These are phyloP conservation scores for Hippoglossus hippoglossus DNA, from an alignment of 2,797 vertebrate genomes.

Conservation along the genomic window DNA sequence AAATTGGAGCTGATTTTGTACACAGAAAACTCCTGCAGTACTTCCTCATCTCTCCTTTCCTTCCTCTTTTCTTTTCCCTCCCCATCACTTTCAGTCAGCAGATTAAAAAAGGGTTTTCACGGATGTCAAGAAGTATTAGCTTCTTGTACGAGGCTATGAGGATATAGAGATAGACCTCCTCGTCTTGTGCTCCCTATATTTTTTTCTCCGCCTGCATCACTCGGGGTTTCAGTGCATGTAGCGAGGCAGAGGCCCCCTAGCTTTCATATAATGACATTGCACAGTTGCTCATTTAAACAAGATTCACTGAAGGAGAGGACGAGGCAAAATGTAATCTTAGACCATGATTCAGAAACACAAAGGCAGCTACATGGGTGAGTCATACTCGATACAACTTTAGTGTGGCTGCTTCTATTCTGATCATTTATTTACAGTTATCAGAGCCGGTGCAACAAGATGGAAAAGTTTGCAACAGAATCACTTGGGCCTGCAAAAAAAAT, in stretches of 20 bases:
- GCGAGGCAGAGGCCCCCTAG: constrained; percentile 8
- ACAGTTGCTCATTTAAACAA: neutral
- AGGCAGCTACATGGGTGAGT: neutral
- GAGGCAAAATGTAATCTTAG: neutral
- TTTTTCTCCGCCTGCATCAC: neutral
- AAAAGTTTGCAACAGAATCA: no score
- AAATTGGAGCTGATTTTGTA: constrained; percentile 57
- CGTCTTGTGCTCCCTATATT: constrained; percentile 18
- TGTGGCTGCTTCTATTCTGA: constrained; percentile 5
- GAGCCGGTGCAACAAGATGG: no score
- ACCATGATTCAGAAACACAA: neutral
- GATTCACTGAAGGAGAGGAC: neutral
- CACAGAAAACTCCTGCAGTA: constrained; percentile 50
- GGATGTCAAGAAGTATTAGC: constrained; percentile 77
- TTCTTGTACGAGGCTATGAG: constrained; percentile 47
- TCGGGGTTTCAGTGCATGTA: neutral
- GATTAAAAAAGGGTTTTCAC: constrained; percentile 73
- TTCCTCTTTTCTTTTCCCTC: constrained; percentile 28
- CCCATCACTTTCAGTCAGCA: constrained; percentile 67
- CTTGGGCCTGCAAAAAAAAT: no score
- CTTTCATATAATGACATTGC: constrained; percentile 18
- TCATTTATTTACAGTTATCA: neutral
- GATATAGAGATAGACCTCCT: constrained; percentile 50
- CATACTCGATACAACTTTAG: neutral
- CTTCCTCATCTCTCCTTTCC: constrained; percentile 23